These are phyloP conservation scores for Picus viridis DNA, from an alignment of 2,797 vertebrate genomes.

Conservation along the genomic window DNA sequence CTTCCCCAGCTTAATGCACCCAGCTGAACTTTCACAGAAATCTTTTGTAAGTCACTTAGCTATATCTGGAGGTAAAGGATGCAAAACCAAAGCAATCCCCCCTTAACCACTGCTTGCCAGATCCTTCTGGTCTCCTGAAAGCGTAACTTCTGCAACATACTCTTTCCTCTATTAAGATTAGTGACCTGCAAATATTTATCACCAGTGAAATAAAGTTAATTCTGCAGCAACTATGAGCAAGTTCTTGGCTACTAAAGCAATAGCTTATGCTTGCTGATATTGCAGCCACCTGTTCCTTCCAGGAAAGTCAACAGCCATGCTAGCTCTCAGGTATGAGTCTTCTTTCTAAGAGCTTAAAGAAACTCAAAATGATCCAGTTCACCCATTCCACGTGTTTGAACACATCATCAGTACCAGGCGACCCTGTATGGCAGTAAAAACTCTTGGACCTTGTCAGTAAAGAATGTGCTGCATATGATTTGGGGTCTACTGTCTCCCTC, in stretches of 20 bases:
- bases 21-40: background rate
- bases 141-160: background rate
- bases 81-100: background rate
- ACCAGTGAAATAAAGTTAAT: conserved; percentile 1
- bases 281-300: conserved; percentile 8
- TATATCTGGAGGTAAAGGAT: background rate
- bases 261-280: conserved; percentile 29
- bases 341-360: background rate
- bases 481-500: conserved; percentile 43
- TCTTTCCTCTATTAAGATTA: background rate
- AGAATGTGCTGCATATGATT: conserved; percentile 58
- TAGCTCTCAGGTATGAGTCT: conserved; percentile 7
- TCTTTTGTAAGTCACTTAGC: background rate
- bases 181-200: background rate
- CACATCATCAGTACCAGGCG: conserved; percentile 28
- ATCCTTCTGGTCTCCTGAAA: background rate
- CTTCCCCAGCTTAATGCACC: background rate
- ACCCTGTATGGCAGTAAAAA: conserved; percentile 44
- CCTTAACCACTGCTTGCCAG: background rate
- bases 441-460: conserved; percentile 57
- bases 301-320: background rate
- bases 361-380: conserved; percentile 27
- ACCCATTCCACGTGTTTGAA: conserved; percentile 28
- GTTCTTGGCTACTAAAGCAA: conserved; percentile 11
- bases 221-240: conserved; percentile 20